phyloP scores from a whole-genome alignment of 1,140 invertebrate species.

The Zaprionus ornatus region DNA sequence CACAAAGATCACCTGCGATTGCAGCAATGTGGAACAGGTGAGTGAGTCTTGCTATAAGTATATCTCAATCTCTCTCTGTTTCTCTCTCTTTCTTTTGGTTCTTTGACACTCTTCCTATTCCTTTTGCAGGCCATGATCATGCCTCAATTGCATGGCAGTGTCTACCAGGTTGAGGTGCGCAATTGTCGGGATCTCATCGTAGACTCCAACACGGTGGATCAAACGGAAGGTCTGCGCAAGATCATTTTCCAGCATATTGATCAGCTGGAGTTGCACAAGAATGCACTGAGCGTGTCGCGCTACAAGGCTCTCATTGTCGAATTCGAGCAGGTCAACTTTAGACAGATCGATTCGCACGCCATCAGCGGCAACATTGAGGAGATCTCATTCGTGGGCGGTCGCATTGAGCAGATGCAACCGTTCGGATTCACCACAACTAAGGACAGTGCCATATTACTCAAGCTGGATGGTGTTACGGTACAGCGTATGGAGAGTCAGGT shows the following conservation, averaged over 20 bases:
- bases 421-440: constrained; percentile 89
- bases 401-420: constrained; percentile 87
- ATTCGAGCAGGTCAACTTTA: constrained; percentile 84
- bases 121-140: constrained; percentile 59
- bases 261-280: constrained; percentile 84
- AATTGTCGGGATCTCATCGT: constrained; percentile 72
- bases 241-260: constrained; percentile 84
- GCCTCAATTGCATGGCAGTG: constrained; percentile 56
- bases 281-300: constrained; percentile 65
- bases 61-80: neutral
- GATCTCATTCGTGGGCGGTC: constrained; percentile 87
- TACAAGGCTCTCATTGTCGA: constrained; percentile 75
- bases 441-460: constrained; percentile 75
- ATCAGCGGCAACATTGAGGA: constrained; percentile 89
- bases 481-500: constrained; percentile 87
- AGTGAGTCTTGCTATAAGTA: constrained; percentile 52
- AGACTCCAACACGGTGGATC: constrained; percentile 72
- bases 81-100: neutral
- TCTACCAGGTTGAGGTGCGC: constrained; percentile 67
- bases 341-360: constrained; percentile 87
- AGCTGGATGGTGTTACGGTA: constrained; percentile 81
- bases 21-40: constrained; percentile 68
- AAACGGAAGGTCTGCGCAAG: constrained; percentile 84
- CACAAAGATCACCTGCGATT: constrained; percentile 78
- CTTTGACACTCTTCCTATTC: neutral